Base-by-base conservation (phyloP, 2,888 invertebrate species). In the Anarsia innoxiella region DNA sequence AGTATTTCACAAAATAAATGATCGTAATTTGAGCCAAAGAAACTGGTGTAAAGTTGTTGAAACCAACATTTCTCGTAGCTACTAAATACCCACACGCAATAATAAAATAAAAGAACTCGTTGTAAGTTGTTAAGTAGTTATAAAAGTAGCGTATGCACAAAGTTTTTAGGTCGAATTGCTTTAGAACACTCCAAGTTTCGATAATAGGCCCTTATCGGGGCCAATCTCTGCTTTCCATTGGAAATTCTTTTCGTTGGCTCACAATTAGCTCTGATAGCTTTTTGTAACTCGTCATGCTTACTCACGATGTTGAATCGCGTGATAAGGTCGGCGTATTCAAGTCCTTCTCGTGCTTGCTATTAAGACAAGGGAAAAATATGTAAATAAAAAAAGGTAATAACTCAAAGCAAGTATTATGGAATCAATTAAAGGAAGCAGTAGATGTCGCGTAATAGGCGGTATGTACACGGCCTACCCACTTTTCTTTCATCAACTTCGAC, bases 191-290 rank as follows among this genome's bases (percentile, higher is more conserved):
- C 65, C 51, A 60, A 73, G 68, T 74, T 67, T 62, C 70, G 65
- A 63, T 78, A 77, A 77, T 72, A 65, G 70, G 59, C 59, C 62
- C 71, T 75, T 79, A 78, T 79, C 78, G 47, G 49, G 49, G 56
- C 50, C 59, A 65, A 78, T 77, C 76, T 65, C 65, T 55, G 55
- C 56, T 70, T 67, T 65, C 57, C 63, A 69, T 66, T 61, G 72
- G 75, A 72, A 71, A 77, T 76, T 75, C 74, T 73, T 76, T 78
- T 74, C 65, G 67, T 71, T 70, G 70, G 71, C 70, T 65, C 70
- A 78, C 77, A 79, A 78, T 80, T 79, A 80, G 71, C 66, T 72
- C 60, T 73, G 74, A 76, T 79, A 74, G 75, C 70, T 76, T 76
- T 79, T 75, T 71, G 63, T 72, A 73, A 70, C 52, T 58, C 69